These are phyloP conservation scores for Trachops cirrhosus DNA, from an alignment of 2,797 vertebrate genomes.

Conservation along the genomic window DNA sequence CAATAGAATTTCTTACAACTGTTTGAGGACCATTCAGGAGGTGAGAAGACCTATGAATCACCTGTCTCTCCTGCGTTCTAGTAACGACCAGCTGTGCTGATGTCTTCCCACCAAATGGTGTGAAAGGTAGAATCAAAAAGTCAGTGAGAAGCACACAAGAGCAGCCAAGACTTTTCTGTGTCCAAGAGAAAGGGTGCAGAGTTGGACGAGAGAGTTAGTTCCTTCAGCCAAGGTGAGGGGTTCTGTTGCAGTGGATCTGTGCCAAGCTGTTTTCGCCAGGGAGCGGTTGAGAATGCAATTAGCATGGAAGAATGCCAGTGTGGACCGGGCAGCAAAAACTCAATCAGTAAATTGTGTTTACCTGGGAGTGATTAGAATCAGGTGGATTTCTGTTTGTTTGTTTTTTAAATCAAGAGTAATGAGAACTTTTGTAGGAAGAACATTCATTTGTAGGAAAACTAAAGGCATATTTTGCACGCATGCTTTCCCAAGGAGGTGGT, in stretches of 20 bases:
- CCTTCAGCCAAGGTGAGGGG: not conserved
- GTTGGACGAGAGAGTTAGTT: not conserved
- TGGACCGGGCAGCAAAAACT: not conserved
- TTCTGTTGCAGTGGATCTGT: not conserved
- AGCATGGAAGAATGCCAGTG: not conserved
- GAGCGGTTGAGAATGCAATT: not conserved
- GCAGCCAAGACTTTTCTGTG: not conserved
- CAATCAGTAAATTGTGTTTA: not conserved
- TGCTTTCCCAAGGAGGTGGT: not conserved
- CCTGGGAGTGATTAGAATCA: not conserved
- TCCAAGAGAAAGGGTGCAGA: not conserved
- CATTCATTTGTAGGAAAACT: not conserved
- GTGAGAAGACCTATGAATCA: not conserved
- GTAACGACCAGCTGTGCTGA: not conserved
- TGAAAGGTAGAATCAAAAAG: not conserved
- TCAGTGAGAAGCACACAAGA: fast-evolving
- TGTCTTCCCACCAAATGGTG: not conserved
- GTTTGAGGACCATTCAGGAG: no score
- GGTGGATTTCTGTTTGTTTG: not conserved
- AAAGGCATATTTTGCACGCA: not conserved
- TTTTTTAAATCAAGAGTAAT: not conserved
- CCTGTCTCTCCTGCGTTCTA: not conserved
- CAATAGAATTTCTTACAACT: not conserved
- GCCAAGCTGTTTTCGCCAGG: not conserved
- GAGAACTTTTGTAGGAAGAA: not conserved